These are phyloP conservation scores for Archips xylosteana DNA, from an alignment of 2,888 invertebrate species.

Conservation along the genomic window DNA sequence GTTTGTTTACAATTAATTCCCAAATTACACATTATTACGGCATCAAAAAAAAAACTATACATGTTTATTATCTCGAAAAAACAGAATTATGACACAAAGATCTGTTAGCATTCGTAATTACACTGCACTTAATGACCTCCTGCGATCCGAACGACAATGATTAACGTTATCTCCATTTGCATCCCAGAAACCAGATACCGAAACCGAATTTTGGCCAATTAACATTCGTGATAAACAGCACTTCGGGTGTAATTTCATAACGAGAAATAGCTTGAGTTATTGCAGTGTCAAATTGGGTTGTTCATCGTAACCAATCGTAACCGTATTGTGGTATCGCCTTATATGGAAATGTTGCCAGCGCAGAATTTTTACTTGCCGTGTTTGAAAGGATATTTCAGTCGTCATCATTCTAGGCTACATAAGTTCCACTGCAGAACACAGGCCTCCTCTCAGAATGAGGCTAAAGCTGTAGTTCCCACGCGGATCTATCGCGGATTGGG, in stretches of 20 bases:
- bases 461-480: too few species aligned
- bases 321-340: slow-evolving; percentile 13
- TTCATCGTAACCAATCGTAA: slow-evolving; percentile 27
- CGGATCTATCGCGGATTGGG: too few species aligned
- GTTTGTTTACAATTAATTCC: slow-evolving; percentile 36
- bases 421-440: too few species aligned
- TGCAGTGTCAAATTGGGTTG: slow-evolving; percentile 40
- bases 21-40: slow-evolving; percentile 34
- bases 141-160: slow-evolving; percentile 42
- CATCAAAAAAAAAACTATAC: slow-evolving; percentile 17
- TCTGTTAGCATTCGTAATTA: slow-evolving; percentile 34
- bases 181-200: slow-evolving; percentile 39
- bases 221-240: slow-evolving; percentile 56
- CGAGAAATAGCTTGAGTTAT: slow-evolving; percentile 50
- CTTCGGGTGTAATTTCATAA: slow-evolving; percentile 53
- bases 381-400: neutral
- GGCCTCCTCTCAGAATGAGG: too few species aligned
- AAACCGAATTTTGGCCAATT: slow-evolving; percentile 59
- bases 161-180: slow-evolving; percentile 51
- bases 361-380: neutral
- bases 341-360: slow-evolving; percentile 1
- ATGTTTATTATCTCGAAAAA: slow-evolving; percentile 24
- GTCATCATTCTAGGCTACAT: too few species aligned
- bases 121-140: slow-evolving; percentile 16
- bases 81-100: slow-evolving; percentile 35